phyloP scores from a whole-genome alignment of 2,113 vertebrate genomes.

The Irena cyanogastra region DNA sequence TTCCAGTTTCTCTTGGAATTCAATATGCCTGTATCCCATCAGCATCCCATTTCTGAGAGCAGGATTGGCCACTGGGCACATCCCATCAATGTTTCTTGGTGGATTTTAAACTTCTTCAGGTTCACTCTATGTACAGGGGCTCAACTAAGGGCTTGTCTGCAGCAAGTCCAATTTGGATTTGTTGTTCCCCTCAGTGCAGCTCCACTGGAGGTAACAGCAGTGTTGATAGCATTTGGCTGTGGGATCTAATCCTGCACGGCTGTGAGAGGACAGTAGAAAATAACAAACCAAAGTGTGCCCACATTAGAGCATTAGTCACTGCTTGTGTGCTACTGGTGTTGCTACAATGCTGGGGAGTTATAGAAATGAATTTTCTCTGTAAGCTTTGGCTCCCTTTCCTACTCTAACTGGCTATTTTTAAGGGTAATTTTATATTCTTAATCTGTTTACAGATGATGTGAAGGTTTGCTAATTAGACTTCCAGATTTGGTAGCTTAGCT shows the following conservation, averaged over 20 bases:
- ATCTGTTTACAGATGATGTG: background rate
- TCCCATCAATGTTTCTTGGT: background rate
- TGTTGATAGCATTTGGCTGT: background rate
- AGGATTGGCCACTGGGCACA: background rate
- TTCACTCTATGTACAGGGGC: background rate
- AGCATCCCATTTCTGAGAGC: background rate
- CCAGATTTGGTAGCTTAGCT: background rate
- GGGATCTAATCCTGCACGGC: conserved; percentile 1
- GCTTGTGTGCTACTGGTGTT: background rate
- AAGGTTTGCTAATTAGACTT: background rate
- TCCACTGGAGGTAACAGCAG: background rate
- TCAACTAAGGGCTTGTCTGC: background rate
- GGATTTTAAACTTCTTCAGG: background rate
- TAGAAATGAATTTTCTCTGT: background rate
- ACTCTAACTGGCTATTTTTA: background rate
- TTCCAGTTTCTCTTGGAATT: background rate
- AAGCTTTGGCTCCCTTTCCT: background rate
- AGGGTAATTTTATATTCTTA: background rate
- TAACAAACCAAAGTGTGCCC: conserved; percentile 4
- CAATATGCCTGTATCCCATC: rapidly evolving
- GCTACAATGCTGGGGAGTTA: background rate
- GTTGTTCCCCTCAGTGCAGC: background rate
- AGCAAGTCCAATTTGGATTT: background rate
- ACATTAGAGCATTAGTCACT: conserved; percentile 18
- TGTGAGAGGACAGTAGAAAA: conserved; percentile 20